These are phyloP conservation scores for Microhierax caerulescens DNA, from an alignment of 2,797 vertebrate species.

Conservation along the genomic window DNA sequence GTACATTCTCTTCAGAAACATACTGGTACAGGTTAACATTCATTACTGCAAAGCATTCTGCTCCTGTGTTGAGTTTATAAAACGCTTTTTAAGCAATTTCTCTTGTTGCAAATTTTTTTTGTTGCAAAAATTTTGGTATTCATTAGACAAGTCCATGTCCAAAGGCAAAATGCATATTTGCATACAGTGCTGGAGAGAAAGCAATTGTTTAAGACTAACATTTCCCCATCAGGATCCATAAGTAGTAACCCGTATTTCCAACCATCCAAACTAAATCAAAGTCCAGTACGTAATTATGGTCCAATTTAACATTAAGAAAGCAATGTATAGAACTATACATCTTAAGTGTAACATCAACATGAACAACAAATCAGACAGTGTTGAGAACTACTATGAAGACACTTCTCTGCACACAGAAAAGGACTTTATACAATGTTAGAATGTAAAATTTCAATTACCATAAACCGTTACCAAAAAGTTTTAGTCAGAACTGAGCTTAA, in stretches of 20 bases:
- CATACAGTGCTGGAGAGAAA: not conserved
- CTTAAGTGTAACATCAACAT: not conserved
- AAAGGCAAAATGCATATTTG: not conserved
- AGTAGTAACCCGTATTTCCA: not conserved
- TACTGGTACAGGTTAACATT: not conserved
- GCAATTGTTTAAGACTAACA: not conserved
- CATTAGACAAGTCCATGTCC: not conserved
- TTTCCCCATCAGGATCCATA: not conserved
- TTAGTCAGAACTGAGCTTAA: not conserved
- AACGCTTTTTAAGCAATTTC: not conserved
- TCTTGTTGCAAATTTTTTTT: not conserved
- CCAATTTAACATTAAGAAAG: not conserved
- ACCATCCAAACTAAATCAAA: not conserved
- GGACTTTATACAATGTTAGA: not conserved
- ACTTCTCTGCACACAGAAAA: not conserved
- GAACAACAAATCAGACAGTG: not conserved
- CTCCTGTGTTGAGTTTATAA: not conserved
- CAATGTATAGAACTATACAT: fast-evolving
- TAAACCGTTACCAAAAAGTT: not conserved
- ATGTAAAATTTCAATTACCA: not conserved
- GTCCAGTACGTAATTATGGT: not conserved
- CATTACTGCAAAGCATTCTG: not conserved
- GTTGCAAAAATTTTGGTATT: not conserved
- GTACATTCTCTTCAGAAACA: not conserved
- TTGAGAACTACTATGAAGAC: not conserved